phyloP scores from a whole-genome alignment of 2,113 vertebrate genomes.

The Pithys albifrons region DNA sequence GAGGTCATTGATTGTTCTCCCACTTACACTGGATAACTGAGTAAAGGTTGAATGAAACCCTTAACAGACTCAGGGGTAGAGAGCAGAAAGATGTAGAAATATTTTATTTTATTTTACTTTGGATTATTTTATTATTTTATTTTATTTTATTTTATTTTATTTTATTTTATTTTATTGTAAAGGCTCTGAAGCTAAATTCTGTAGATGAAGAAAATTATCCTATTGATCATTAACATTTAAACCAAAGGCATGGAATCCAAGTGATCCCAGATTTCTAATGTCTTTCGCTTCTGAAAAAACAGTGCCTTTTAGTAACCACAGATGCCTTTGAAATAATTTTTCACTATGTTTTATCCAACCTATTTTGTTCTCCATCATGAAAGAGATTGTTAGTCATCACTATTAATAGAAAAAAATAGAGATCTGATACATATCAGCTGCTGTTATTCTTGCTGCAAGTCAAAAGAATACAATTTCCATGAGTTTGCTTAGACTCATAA shows the following conservation, averaged over 20 bases:
- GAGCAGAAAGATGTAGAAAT: neutral
- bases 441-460: neutral
- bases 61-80: neutral
- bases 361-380: constrained; percentile 27
- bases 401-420: constrained; percentile 6
- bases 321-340: constrained; percentile 34
- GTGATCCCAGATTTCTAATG: neutral
- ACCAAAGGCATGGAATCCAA: neutral
- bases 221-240: neutral
- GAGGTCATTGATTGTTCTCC: neutral
- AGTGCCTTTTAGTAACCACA: neutral
- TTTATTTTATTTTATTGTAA: neutral
- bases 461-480: neutral
- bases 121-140: too few species aligned
- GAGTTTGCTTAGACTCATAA: neutral
- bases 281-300: neutral
- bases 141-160: too few species aligned
- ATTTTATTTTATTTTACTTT: neutral
- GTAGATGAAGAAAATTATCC: neutral
- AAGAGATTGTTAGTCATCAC: constrained; percentile 28
- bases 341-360: neutral
- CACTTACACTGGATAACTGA: neutral
- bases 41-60: neutral
- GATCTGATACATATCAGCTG: neutral
- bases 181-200: neutral